Percentiles rank a stretch among this genome's conserved stretches.
Conservation (phyloP, 2,113 vertebrate species). For the Melanotaenia duboulayi region DNA sequence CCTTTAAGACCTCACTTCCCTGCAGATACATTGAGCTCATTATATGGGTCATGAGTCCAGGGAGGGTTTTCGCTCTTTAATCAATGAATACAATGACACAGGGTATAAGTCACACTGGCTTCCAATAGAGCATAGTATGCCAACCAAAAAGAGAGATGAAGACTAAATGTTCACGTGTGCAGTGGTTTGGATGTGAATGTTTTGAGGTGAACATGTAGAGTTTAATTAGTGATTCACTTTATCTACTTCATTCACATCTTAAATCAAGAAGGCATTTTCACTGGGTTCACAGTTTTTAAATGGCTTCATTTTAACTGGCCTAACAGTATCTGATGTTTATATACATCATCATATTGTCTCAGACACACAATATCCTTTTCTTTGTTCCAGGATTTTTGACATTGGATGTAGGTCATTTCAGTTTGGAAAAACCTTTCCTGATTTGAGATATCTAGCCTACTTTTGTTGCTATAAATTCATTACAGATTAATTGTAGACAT, state of each 20-base stretch:
- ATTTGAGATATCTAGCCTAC: no score
- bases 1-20: conserved; percentile 27
- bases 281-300: background rate
- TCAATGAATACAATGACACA: conserved; percentile 63
- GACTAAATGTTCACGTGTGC: background rate
- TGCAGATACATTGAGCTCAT: conserved; percentile 56
- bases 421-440: background rate
- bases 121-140: conserved; percentile 29
- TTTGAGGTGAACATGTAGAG: background rate
- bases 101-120: conserved; percentile 58
- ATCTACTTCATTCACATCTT: no score
- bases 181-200: background rate
- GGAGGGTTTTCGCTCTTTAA: conserved; percentile 62
- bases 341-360: background rate
- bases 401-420: background rate
- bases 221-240: background rate
- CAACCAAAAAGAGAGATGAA: conserved; percentile 23
- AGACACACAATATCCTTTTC: background rate
- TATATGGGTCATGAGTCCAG: conserved; percentile 62
- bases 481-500: background rate
- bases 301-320: background rate
- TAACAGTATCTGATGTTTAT: background rate
- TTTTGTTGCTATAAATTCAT: no score
- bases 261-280: background rate
- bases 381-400: background rate